Base-by-base conservation (phyloP, 1,140 invertebrate species). In the Fopius arisanus region DNA sequence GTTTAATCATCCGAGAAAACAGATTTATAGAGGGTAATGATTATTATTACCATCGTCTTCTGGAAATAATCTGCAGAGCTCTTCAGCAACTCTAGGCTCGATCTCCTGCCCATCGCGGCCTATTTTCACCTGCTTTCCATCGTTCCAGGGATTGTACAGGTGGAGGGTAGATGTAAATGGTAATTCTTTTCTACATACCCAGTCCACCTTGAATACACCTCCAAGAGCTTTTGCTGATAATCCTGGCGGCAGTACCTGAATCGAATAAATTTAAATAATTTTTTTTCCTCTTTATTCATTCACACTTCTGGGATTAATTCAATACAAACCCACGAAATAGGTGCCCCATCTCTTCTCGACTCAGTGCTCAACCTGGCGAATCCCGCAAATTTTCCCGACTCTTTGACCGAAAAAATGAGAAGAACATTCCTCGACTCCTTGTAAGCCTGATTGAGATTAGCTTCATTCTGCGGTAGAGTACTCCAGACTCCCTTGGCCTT, bases 81-180 rank as follows among this genome's bases (percentile, higher is more conserved):
- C 95, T 85, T 97, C 96, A 33, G 96, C 98, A 74, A 98, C 96
- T 82, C 94, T 92, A 12, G 97, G 96, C 83, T 98, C 97, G 75
- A 99, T 96, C 91, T 98, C 97, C 91, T 98, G 98, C 16, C 98
- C 98, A 91, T 99, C 98, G 79, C 98, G 91, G 14, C 97, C 97
- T 83, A 99, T 99, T 91, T 99, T 99, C 0, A 99, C 97, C 67
- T 97, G 97, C 88, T 98, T 98, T 33, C 96, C 96, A 86, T 99
- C 96, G 91, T 99, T 99, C 96, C 97, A 99, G 3, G 96, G 94
- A 90, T 99, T 99, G 81, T 97, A 97, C 26, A 99, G 88, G 88
- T 98, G 97, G 75, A 95, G 91, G 1, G 97, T 98, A 75, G 94
- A 94, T 72, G 93, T 94, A 80, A 99, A 99, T 10, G 96, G 92